Base-by-base conservation (phyloP, 2,113 vertebrate genomes). In the Pithys albifrons region DNA sequence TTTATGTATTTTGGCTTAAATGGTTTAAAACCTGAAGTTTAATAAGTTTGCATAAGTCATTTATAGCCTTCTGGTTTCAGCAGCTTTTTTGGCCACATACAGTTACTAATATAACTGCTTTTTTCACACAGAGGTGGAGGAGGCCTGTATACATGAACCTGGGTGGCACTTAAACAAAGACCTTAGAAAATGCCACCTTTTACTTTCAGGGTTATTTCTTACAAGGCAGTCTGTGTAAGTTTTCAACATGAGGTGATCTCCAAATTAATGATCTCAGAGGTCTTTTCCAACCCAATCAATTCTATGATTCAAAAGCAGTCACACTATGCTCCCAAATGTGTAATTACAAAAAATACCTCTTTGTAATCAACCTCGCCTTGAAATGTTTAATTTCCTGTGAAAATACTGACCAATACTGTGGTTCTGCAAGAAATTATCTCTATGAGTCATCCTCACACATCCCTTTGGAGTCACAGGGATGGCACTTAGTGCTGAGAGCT, bases 31-130 rank as follows among this genome's bases (percentile, higher is more conserved):
- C 2, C 16, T 71, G 51, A 48, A 58, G 35, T 71, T 77, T 55
- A 33, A 49, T 59, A 54, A 17, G 31, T 77, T 80, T 88, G 15
- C 45, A n/a, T 67, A 88, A 77, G 65, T 29, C 1, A 65, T 80
- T 85, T 77, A 66, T 31, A 73, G 25, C 41, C 31, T 62, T 57
- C 25, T 78, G 65, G 33, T 61, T 93, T 91, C 86, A 89, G 65
- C 43, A 59, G 43, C 67, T 39, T 73, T 74, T 91, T 83, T 88
- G 20, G 31, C 69, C 51, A 39, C 33, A 37, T 31, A 14, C 23
- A 62, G 35, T 91, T 89, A 12, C 19, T 87, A 58, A 58, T 51
- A 25, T 9, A 92, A 91, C 17, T 81, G 33, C 19, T 74, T 27
- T 61, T 55, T 75, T 89, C 52, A 82, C 48, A 54, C 27, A 94